phyloP scores from a whole-genome alignment of 1,140 invertebrate species.

The Drosophila cardini region DNA sequence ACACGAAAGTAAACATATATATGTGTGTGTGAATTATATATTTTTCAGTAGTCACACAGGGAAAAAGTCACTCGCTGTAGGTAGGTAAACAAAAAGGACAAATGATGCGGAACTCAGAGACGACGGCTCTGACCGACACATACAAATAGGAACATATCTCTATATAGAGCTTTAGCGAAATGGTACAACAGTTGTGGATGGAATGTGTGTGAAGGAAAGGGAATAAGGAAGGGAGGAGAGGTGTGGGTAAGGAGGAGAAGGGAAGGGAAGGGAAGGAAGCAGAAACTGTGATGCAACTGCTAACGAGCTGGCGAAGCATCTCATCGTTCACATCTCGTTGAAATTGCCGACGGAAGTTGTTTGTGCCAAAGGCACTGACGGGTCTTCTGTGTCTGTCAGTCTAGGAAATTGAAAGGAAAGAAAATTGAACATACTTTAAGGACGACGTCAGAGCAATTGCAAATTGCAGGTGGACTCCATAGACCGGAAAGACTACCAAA shows the following conservation, averaged over 20 bases:
- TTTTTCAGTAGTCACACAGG: constrained; percentile 15
- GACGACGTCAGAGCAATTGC: constrained; percentile 22
- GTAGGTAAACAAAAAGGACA: constrained; percentile 42
- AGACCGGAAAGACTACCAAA: background rate
- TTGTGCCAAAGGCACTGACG: constrained; percentile 53
- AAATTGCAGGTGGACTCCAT: constrained; percentile 38
- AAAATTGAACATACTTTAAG: constrained; percentile 68
- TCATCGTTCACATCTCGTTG: constrained; percentile 8
- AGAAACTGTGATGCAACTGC: constrained; percentile 55
- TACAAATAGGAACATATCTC: background rate
- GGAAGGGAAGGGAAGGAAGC: background rate
- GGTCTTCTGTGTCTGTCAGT: constrained; percentile 55
- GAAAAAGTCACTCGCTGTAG: constrained; percentile 12
- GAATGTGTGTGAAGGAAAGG: background rate
- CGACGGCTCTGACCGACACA: background rate
- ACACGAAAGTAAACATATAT: background rate
- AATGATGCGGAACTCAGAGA: constrained; percentile 34
- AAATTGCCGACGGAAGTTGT: constrained; percentile 50
- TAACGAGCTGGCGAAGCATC: constrained; percentile 45
- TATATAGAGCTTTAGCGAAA: constrained; percentile 2
- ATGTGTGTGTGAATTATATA: background rate
- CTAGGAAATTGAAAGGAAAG: constrained; percentile 67
- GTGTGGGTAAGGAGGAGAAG: background rate
- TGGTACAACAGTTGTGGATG: background rate
- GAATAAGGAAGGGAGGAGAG: background rate